These are phyloP conservation scores for Hoplias malabaricus DNA, from an alignment of 2,113 vertebrate species.

Conservation along the genomic window DNA sequence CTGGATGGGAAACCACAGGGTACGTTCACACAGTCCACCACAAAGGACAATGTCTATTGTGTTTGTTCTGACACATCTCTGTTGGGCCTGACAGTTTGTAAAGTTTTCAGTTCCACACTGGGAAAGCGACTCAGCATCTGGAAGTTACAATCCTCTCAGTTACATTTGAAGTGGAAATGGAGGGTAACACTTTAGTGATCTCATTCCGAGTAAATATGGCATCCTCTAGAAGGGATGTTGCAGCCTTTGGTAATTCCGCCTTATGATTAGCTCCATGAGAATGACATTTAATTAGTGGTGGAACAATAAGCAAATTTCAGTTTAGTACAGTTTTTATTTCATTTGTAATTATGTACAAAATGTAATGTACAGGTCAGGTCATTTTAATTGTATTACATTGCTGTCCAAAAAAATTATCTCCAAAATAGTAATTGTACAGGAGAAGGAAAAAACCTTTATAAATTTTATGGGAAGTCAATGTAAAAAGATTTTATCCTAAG, in stretches of 20 bases:
- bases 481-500: too few species aligned
- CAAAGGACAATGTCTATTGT: background rate
- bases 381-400: too few species aligned
- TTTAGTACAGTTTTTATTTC: too few species aligned
- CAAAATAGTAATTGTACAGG: too few species aligned
- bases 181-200: background rate
- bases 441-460: too few species aligned
- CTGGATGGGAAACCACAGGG: conserved; percentile 96
- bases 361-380: too few species aligned
- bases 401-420: too few species aligned
- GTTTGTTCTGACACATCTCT: background rate
- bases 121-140: background rate
- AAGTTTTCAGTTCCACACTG: background rate
- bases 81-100: background rate
- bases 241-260: background rate
- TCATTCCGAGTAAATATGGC: background rate
- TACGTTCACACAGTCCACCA: conserved; percentile 61
- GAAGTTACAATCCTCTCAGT: background rate
- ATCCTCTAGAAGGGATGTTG: background rate
- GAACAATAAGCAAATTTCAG: background rate
- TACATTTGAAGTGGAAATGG: background rate
- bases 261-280: background rate
- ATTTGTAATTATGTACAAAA: too few species aligned
- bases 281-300: background rate
- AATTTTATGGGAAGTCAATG: too few species aligned